Base-by-base conservation (phyloP, 2,888 invertebrate genomes). In the Ditula angustiorana region DNA sequence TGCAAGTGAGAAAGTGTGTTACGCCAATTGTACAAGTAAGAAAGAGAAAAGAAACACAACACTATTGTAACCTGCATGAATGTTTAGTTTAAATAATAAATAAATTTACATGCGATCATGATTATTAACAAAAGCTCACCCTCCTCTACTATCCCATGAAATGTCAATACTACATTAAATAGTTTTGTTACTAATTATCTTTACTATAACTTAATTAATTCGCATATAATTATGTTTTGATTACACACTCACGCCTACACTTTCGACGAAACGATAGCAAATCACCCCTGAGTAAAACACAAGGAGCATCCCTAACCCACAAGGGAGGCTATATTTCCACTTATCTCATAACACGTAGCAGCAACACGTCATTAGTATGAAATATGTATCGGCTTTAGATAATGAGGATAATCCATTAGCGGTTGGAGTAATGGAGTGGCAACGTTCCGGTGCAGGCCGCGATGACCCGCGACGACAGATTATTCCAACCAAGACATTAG, bases 401-500 rank as follows among this genome's bases (percentile, higher is more conserved):
- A 63, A 63, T 69, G 68, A 63, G 46, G 60, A 61, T 63, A 61
- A 69, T 69, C 62, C 63, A 69, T 71, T 69, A 71, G 65, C 28
- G 57, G 63, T 65, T 41, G 19, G 41, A 41, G 67, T 61, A 67
- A 71, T 66, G 67, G 69, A 56, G 46, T 61, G 61, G 62, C 65
- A 57, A 61, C 61, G 58, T 46, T 35, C 55, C 60, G 35, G 53
- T 57, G 50, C 60, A 56, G 55, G 60, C 19, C 33, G 10, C 67
- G 63, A 62, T 67, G 65, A 46, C 53, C 67, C 60, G 65, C 16
- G 61, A 64, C 66, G 52, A 35, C 63, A 49, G 33, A 60, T 60
- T 26, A 49, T 19, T 24, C 30, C 23, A 23, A 33, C 19, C 35
- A 3, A 53, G 53, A 53, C 35, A 24, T 53, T 53, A 3, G 13